Evolutionary conservation across 1,140 invertebrate genomes (phyloP).

Genomic region (Drosophila serrata): DNA sequence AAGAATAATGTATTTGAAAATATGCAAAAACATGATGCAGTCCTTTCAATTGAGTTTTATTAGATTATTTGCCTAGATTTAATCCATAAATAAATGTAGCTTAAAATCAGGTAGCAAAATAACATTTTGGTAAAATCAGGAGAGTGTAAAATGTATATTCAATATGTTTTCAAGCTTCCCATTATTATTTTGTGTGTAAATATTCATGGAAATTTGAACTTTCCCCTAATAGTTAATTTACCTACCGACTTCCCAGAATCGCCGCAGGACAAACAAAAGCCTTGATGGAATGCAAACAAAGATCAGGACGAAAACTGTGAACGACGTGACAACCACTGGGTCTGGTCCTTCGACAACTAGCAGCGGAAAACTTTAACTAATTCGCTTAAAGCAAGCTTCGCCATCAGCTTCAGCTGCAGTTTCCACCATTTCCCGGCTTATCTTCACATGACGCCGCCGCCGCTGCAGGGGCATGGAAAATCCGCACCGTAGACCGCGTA

Average conservation of each 20-base stretch:
- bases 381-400: slow-evolving; percentile 58
- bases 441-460: slow-evolving; percentile 80
- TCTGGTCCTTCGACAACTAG: slow-evolving; percentile 10
- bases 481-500: slow-evolving; percentile 3
- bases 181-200: not conserved
- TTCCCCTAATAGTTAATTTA: slow-evolving; percentile 48
- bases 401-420: slow-evolving; percentile 12
- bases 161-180: not conserved
- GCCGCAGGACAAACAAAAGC: slow-evolving; percentile 22
- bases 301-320: slow-evolving; percentile 43
- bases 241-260: slow-evolving; percentile 1
- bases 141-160: not conserved
- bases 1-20: slow-evolving; percentile 10
- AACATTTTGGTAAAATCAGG: not conserved
- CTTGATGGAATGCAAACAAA: slow-evolving; percentile 30
- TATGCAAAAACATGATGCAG: slow-evolving; percentile 5
- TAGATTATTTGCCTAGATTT: not conserved
- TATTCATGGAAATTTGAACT: slow-evolving; percentile 4
- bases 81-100: not conserved
- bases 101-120: no score
- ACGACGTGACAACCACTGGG: slow-evolving; percentile 49
- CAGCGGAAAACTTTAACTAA: slow-evolving; percentile 40
- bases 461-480: slow-evolving; percentile 10
- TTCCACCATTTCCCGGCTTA: slow-evolving; percentile 44
- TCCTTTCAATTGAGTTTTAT: not conserved